Evolutionary conservation across 2,113 vertebrate species (phyloP).

Genomic region (Aplodontia rufa): DNA sequence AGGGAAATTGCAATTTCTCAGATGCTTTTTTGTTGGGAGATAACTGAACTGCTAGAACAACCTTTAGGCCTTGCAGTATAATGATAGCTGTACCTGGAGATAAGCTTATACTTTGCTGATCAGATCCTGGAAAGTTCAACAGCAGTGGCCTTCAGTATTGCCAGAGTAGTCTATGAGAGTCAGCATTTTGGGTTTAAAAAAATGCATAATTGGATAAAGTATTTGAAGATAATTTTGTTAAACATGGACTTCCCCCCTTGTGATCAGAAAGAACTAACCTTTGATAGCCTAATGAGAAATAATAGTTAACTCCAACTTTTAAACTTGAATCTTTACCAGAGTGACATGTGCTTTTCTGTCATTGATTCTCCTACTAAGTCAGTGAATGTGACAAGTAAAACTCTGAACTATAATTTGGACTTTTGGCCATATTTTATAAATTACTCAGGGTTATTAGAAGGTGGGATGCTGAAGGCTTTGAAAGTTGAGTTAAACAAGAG

Average conservation of each 20-base stretch:
- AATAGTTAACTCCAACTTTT: background rate
- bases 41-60: background rate
- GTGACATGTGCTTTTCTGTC: background rate
- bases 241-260: background rate
- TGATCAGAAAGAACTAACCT: background rate
- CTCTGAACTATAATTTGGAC: background rate
- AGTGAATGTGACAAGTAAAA: background rate
- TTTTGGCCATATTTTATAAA: conserved; percentile 9
- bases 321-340: background rate
- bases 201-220: background rate
- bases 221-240: conserved; percentile 48
- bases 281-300: background rate
- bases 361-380: background rate
- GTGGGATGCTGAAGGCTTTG: background rate
- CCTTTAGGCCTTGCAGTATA: background rate
- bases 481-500: background rate
- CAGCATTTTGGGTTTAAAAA: conserved; percentile 23
- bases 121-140: background rate
- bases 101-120: background rate
- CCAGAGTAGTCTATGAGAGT: background rate
- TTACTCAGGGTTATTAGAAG: background rate
- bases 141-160: background rate
- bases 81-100: background rate
- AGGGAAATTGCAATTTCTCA: background rate
- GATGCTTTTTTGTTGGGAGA: background rate